phyloP scores from a whole-genome alignment of 2,797 vertebrate genomes.

The Peromyscus attwateri region DNA sequence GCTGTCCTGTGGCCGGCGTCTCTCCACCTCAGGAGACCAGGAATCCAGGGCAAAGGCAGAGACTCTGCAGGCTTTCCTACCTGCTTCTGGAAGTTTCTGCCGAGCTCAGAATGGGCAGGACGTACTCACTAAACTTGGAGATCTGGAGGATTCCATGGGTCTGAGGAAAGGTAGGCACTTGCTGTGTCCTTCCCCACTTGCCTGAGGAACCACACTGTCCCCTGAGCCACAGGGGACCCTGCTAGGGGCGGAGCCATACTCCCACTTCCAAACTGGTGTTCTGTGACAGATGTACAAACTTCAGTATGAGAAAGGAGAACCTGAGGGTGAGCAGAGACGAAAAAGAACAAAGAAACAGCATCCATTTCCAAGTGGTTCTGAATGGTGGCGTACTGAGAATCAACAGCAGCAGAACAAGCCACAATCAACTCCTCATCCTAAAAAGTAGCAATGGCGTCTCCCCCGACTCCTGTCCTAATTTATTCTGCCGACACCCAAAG shows the following conservation, averaged over 20 bases:
- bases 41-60: background rate
- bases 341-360: slow-evolving; percentile 55
- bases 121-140: background rate
- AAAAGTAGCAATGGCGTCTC: background rate
- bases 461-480: slow-evolving; percentile 20
- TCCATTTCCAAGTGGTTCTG: slow-evolving; percentile 73
- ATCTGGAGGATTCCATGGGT: background rate
- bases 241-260: no score
- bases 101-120: background rate
- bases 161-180: background rate
- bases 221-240: background rate
- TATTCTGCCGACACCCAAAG: slow-evolving; percentile 62
- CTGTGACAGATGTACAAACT: background rate
- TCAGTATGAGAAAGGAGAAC: background rate
- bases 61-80: background rate
- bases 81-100: slow-evolving; percentile 55
- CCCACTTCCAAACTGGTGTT: background rate
- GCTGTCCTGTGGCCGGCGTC: slow-evolving; percentile 26
- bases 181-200: background rate
- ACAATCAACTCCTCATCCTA: background rate
- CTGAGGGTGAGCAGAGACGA: background rate
- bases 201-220: background rate
- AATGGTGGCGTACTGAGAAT: slow-evolving; percentile 72
- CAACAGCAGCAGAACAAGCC: slow-evolving; percentile 74
- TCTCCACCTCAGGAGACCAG: background rate